These are phyloP conservation scores for Rhabdomys dilectus DNA, from an alignment of 2,113 vertebrate species.

Conservation along the genomic window DNA sequence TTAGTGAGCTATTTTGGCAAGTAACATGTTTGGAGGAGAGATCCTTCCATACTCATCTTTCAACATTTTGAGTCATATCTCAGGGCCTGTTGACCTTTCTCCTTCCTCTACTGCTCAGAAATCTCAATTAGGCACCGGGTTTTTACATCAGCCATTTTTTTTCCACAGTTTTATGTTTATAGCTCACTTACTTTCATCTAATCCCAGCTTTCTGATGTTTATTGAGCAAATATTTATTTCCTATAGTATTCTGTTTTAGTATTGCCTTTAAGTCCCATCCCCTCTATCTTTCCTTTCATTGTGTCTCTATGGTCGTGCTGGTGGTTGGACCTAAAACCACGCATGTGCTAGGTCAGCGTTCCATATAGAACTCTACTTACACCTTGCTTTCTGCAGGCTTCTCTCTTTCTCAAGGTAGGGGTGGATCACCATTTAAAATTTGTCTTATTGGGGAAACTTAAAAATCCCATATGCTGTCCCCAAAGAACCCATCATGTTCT, in stretches of 20 bases:
- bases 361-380: too few relatives aligned
- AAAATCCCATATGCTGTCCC: background rate
- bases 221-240: background rate
- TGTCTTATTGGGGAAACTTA: background rate
- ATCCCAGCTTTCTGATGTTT: background rate
- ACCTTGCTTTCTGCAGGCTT: background rate
- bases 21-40: background rate
- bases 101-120: background rate
- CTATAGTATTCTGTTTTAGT: background rate
- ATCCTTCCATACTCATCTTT: background rate
- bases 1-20: slow-evolving; percentile 38
- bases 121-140: background rate
- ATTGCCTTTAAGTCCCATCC: background rate
- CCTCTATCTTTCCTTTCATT: background rate
- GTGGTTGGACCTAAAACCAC: background rate
- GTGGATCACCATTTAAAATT: background rate
- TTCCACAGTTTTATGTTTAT: background rate
- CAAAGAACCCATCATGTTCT: background rate
- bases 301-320: background rate
- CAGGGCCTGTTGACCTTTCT: background rate
- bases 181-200: background rate
- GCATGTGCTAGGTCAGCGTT: too few relatives aligned
- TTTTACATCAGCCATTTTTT: background rate
- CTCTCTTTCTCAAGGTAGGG: background rate
- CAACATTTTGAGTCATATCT: slow-evolving; percentile 8